phyloP scores from a whole-genome alignment of 2,113 vertebrate genomes.

The Trichechus manatus region DNA sequence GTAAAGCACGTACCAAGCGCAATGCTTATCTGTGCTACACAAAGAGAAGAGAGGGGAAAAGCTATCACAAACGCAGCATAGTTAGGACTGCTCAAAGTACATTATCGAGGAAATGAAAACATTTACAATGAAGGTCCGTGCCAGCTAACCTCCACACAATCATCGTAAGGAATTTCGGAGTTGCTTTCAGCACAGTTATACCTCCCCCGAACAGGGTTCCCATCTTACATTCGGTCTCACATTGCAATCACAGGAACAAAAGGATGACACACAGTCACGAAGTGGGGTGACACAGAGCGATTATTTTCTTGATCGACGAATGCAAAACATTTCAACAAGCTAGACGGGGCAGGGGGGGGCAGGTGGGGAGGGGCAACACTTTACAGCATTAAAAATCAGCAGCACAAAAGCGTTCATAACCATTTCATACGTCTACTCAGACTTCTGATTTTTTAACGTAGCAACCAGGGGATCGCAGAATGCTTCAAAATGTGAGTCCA shows the following conservation, averaged over 20 bases:
- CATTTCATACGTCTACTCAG: slow-evolving; percentile 80
- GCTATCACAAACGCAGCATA: slow-evolving; percentile 88
- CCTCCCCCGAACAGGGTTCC: slow-evolving; percentile 79
- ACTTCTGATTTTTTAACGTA: slow-evolving; percentile 69
- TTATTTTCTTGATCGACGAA: slow-evolving; percentile 78
- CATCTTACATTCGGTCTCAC: slow-evolving; percentile 71
- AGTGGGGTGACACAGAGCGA: slow-evolving; percentile 71
- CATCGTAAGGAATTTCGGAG: slow-evolving; percentile 73
- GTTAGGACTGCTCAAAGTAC: slow-evolving; percentile 86
- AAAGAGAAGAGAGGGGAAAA: slow-evolving; percentile 89
- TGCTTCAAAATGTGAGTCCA: slow-evolving; percentile 80
- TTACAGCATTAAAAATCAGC: slow-evolving; percentile 83
- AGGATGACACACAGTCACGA: slow-evolving; percentile 77
- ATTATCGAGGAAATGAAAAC: slow-evolving; percentile 73
- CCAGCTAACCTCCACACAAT: slow-evolving; percentile 81
- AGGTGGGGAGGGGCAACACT: not conserved
- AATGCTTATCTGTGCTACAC: slow-evolving; percentile 96
- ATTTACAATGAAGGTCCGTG: slow-evolving; percentile 78
- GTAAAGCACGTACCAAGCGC: slow-evolving; percentile 97
- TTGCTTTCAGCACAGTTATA: slow-evolving; percentile 81
- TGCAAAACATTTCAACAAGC: slow-evolving; percentile 84
- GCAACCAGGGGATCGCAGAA: slow-evolving; percentile 84
- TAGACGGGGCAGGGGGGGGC: slow-evolving; percentile 75
- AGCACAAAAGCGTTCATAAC: slow-evolving; percentile 82
- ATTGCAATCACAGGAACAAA: slow-evolving; percentile 72